Percentiles rank a stretch among this genome's conserved stretches.
Evolutionary conservation across 1,140 invertebrate genomes (phyloP).

Genomic region (Drosophila sechellia): DNA sequence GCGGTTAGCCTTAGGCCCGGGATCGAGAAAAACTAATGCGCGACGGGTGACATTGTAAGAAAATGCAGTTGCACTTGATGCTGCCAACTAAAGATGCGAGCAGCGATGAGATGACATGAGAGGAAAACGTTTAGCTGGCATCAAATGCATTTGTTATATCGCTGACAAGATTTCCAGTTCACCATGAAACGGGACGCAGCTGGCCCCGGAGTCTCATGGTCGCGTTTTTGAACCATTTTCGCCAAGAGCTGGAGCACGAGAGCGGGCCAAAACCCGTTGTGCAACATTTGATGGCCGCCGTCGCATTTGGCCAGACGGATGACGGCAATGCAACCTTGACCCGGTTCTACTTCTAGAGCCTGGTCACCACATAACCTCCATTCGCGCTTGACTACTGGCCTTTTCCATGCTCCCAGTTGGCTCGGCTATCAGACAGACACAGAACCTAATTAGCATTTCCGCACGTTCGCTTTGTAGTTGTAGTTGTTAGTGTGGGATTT

Average conservation of each 20-base stretch:
- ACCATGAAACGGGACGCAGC: constrained; percentile 67
- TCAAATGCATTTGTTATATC: constrained; percentile 27
- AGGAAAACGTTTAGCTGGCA: constrained; percentile 43
- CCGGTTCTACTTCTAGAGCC: constrained; percentile 56
- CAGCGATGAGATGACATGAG: constrained; percentile 42
- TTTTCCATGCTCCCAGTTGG: constrained; percentile 27
- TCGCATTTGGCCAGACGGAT: constrained; percentile 55
- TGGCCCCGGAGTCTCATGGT: constrained; percentile 48
- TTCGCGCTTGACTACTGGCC: constrained; percentile 20
- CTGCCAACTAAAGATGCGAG: constrained; percentile 73
- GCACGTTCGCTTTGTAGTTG: constrained; percentile 52
- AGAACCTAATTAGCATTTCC: constrained; percentile 73
- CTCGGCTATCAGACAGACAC: constrained; percentile 41
- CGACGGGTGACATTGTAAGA: constrained; percentile 73
- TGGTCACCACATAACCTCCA: constrained; percentile 46
- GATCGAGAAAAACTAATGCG: constrained; percentile 69
- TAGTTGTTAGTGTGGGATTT: constrained; percentile 34
- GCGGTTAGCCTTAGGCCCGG: constrained; percentile 60
- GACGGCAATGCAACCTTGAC: constrained; percentile 56
- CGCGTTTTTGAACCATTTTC: constrained; percentile 59
- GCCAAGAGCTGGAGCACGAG: constrained; percentile 27
- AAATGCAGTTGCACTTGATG: constrained; percentile 81
- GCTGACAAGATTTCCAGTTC: constrained; percentile 61
- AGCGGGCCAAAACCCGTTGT: constrained; percentile 53
- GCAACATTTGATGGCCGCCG: constrained; percentile 52